A percentile compares a stretch with the other conserved stretches of the same genome.
phyloP scores from a whole-genome alignment of 2,888 invertebrate species.

The Diogma glabrata region DNA sequence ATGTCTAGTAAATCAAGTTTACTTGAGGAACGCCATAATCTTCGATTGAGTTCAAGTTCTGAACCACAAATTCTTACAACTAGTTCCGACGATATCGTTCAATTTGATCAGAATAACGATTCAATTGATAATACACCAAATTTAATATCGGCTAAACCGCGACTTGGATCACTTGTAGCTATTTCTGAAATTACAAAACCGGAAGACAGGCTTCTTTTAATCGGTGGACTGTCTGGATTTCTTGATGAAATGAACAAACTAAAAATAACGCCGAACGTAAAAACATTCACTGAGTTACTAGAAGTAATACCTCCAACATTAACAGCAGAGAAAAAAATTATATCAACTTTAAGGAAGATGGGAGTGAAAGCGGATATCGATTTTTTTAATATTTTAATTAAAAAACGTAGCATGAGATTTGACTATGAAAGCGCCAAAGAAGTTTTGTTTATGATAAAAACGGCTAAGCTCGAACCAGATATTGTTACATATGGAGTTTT shows the following conservation, averaged over 20 bases:
- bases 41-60: no score
- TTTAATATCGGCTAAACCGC: constrained; percentile 47
- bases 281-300: constrained; percentile 67
- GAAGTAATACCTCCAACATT: constrained; percentile 53
- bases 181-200: constrained; percentile 45
- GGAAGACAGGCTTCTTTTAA: constrained; percentile 57
- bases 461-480: constrained; percentile 49
- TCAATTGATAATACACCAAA: constrained; percentile 47
- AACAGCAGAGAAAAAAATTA: constrained; percentile 55
- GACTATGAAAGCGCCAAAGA: constrained; percentile 59
- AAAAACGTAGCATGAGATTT: constrained; percentile 57
- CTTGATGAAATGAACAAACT: constrained; percentile 58
- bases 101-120: constrained; percentile 11
- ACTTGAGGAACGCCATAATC: no score
- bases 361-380: constrained; percentile 60
- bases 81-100: background rate
- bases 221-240: constrained; percentile 71
- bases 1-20: no score
- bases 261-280: constrained; percentile 58
- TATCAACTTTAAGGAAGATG: constrained; percentile 46
- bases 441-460: constrained; percentile 44
- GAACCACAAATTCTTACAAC: no score
- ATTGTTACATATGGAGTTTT: constrained; percentile 79
- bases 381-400: constrained; percentile 80
- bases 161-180: constrained; percentile 47